Evolutionary conservation across 2,888 invertebrate species (phyloP).

Genomic region (Dorcus hopei): DNA sequence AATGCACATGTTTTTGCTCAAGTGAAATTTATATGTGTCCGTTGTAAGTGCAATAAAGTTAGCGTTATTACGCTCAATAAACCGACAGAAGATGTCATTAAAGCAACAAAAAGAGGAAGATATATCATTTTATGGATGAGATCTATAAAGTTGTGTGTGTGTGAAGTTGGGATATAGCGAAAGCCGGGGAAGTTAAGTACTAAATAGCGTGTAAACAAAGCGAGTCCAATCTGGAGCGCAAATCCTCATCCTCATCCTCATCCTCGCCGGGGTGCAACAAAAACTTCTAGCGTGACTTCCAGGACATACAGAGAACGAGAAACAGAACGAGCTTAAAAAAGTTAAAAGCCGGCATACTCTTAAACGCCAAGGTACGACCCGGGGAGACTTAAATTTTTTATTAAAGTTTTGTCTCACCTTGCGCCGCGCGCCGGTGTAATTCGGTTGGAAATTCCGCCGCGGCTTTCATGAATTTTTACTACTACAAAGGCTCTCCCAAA

Average conservation of each 20-base stretch:
- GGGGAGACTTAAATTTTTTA: conserved; percentile 15
- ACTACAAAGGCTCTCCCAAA: not conserved
- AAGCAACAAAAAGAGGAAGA: too few species aligned
- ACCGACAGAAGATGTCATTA: too few species aligned
- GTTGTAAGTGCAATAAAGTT: too few species aligned
- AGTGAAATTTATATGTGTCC: too few species aligned
- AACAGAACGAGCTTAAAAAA: conserved; percentile 28
- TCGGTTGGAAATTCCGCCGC: conserved; percentile 10
- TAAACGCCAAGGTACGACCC: not conserved
- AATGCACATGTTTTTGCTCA: too few species aligned
- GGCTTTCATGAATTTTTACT: conserved; percentile 11
- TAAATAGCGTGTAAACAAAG: conserved; percentile 21
- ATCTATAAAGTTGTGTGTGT: too few species aligned
- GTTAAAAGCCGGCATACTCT: conserved; percentile 23
- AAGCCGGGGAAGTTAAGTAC: conserved; percentile 17
- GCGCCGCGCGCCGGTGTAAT: conserved; percentile 6
- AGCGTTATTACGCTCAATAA: too few species aligned
- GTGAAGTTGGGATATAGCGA: not conserved
- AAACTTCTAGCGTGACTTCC: conserved; percentile 21
- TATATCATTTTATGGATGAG: too few species aligned
- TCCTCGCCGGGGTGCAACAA: conserved; percentile 2
- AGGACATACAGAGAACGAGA: conserved; percentile 21
- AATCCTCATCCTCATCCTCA: conserved; percentile 4
- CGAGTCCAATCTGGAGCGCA: conserved; percentile 15
- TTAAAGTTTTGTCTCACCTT: conserved; percentile 17